A percentile compares a stretch with the other conserved stretches of the same genome.
These are phyloP conservation scores for Cynaeus angustus DNA, from an alignment of 2,888 invertebrate species.

Conservation along the genomic window DNA sequence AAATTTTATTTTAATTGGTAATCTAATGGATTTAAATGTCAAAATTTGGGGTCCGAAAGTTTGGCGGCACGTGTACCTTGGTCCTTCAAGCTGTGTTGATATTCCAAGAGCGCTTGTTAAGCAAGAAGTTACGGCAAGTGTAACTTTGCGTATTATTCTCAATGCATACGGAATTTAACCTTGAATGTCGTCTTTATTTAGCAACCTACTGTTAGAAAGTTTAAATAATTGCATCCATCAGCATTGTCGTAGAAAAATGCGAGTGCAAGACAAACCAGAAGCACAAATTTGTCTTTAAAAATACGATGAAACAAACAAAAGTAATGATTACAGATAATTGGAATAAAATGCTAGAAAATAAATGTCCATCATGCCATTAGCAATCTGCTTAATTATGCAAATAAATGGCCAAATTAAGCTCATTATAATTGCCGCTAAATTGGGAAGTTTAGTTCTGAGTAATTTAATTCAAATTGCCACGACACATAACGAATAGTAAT, in stretches of 20 bases:
- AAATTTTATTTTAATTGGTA: not conserved
- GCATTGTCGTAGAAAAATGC: not conserved
- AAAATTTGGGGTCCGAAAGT: not conserved
- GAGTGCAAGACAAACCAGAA: not conserved
- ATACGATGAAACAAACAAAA: not conserved
- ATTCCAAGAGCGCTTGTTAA: conserved; percentile 30
- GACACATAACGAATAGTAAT: not conserved
- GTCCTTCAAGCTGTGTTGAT: conserved; percentile 15
- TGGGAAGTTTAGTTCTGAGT: conserved; percentile 6
- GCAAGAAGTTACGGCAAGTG: conserved; percentile 37
- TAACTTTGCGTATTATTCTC: conserved; percentile 50
- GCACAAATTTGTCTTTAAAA: no score
- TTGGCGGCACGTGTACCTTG: not conserved
- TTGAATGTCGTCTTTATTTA: conserved; percentile 54
- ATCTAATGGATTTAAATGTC: not conserved
- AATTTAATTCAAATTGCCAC: conserved; percentile 2
- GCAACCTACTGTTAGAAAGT: conserved; percentile 53
- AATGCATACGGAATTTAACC: conserved; percentile 55
- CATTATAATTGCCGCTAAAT: conserved; percentile 4
- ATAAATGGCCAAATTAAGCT: conserved; percentile 17
- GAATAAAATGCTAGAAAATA: conserved; percentile 7
- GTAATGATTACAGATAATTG: conserved; percentile 16
- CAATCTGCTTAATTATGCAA: conserved; percentile 29
- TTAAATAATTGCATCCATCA: conserved; percentile 38
- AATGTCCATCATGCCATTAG: conserved; percentile 7